Percentiles rank a stretch among this genome's conserved stretches.
Evolutionary conservation across 2,113 vertebrate species (phyloP).

Genomic region (Baryphthengus martii): DNA sequence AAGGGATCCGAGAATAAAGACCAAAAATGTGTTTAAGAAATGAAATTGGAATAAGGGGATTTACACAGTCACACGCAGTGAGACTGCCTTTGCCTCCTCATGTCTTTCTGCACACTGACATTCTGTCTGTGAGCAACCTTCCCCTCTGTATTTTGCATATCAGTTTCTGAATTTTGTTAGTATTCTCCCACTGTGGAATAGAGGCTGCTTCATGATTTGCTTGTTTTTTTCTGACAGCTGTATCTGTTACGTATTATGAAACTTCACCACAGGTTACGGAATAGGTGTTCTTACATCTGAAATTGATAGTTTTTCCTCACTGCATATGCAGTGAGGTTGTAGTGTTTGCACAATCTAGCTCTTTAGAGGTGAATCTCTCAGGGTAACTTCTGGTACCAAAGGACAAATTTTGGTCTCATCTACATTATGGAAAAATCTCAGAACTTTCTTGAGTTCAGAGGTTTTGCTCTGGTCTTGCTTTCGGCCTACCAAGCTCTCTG

Average conservation of each 20-base stretch:
- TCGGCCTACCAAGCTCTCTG: fast-evolving
- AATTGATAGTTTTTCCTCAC: background rate
- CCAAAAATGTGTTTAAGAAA: background rate
- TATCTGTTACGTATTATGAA: background rate
- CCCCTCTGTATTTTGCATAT: background rate
- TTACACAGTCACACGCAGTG: background rate
- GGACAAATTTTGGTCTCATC: background rate
- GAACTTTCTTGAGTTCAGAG: background rate
- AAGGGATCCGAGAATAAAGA: background rate
- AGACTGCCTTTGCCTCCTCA: fast-evolving
- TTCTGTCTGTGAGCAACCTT: background rate
- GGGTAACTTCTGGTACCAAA: background rate
- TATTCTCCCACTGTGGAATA: background rate
- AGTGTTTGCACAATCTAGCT: background rate
- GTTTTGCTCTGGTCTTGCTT: background rate
- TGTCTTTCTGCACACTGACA: background rate
- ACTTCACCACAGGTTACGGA: background rate
- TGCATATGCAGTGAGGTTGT: background rate
- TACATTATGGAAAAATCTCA: background rate
- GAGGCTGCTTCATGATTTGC: background rate
- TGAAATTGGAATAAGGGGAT: fast-evolving
- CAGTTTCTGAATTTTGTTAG: background rate
- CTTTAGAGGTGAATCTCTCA: background rate
- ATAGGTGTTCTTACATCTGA: background rate
- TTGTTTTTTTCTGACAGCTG: background rate